Percentiles rank a stretch among this genome's conserved stretches.
phyloP scores from a whole-genome alignment of 2,797 vertebrate genomes.

The Typhlichthys eigenmanni region DNA sequence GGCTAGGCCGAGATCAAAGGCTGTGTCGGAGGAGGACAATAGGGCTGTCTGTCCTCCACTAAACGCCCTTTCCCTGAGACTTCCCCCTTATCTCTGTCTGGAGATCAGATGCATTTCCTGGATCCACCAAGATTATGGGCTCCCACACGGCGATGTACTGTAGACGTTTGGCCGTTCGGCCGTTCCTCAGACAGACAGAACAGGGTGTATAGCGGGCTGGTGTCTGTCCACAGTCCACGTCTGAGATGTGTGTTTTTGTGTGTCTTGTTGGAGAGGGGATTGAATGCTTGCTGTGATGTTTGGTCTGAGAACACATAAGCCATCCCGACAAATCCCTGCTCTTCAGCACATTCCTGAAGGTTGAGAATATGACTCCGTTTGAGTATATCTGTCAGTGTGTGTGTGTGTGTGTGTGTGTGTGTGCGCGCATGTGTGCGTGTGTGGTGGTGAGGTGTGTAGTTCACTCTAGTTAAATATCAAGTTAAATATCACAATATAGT shows the following conservation, averaged over 20 bases:
- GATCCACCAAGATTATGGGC: constrained; percentile 38
- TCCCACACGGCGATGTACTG: constrained; percentile 31
- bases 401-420: constrained; percentile 8
- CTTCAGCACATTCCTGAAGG: constrained; percentile 48
- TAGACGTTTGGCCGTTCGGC: constrained; percentile 32
- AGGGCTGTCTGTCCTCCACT: constrained; percentile 41
- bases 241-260: constrained; percentile 36
- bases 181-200: constrained; percentile 46
- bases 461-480: constrained; percentile 26
- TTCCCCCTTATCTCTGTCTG: constrained; percentile 58
- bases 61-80: constrained; percentile 44
- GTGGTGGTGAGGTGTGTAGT: constrained; percentile 4
- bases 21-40: constrained; percentile 44
- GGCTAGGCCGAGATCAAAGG: constrained; percentile 48
- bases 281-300: constrained; percentile 46
- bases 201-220: constrained; percentile 13
- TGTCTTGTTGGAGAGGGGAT: constrained; percentile 26
- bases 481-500: constrained; percentile 24
- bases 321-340: constrained; percentile 18
- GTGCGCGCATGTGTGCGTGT: constrained; percentile 1
- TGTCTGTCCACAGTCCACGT: constrained; percentile 49
- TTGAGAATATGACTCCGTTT: constrained; percentile 11
- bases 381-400: background rate
- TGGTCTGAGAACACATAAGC: constrained; percentile 26
- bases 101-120: constrained; percentile 70